Percentiles rank a stretch among this genome's conserved stretches.
Evolutionary conservation across 92 coral and sea anemone species (phyloP).

Genomic region (Micromussa lordhowensis): DNA sequence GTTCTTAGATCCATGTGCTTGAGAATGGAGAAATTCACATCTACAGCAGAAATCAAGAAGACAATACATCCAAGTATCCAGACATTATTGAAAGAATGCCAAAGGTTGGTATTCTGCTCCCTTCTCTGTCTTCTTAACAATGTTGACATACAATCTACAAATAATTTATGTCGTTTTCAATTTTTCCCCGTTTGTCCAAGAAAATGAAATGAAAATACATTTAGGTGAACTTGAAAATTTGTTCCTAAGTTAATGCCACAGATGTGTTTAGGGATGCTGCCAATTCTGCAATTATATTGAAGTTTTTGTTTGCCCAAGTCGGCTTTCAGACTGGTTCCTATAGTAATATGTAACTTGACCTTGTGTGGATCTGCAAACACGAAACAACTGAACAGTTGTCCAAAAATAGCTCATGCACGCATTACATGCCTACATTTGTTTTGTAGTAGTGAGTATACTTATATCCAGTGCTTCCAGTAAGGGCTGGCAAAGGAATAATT

Average conservation of each 20-base stretch:
- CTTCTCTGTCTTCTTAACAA: no score
- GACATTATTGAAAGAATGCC: slow-evolving; percentile 96
- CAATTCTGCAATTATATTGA: no score
- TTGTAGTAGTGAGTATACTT: neutral
- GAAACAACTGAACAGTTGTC: neutral
- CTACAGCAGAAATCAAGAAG: slow-evolving; percentile 97
- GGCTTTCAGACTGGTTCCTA: no score
- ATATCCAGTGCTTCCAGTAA: no score
- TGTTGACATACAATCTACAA: no score
- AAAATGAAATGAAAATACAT: no score
- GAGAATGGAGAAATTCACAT: slow-evolving; percentile 87
- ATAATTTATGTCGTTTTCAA: neutral
- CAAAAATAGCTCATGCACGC: neutral
- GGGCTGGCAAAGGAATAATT: no score
- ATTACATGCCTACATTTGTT: neutral
- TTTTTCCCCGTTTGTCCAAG: neutral
- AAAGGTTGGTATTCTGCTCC: slow-evolving; percentile 59
- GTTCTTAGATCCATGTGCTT: slow-evolving; percentile 81
- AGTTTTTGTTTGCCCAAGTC: no score
- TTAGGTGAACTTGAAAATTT: neutral
- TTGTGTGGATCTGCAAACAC: neutral
- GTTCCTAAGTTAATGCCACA: no score
- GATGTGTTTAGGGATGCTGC: no score
- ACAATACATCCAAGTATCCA: slow-evolving; percentile 96
- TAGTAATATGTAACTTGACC: neutral